Conservation (phyloP, 2,797 vertebrate species). For the Setipinna tenuifilis region DNA sequence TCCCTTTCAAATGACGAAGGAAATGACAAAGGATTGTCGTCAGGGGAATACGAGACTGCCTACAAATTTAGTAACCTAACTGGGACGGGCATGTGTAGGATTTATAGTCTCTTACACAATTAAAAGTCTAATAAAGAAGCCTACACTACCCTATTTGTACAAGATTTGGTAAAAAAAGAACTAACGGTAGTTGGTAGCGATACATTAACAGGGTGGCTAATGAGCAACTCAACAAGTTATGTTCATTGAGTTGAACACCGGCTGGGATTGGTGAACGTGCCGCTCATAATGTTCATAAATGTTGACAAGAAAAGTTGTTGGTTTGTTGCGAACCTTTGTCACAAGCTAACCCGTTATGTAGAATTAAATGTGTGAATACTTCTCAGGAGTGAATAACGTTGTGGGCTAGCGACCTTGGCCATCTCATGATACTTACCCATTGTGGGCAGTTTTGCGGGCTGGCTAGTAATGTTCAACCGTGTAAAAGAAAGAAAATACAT, state of each 20-base stretch:
- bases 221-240: neutral
- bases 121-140: no score
- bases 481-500: neutral
- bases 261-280: neutral
- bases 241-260: neutral
- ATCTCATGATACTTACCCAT: neutral
- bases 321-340: no score
- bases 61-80: neutral
- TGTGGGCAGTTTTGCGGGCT: neutral
- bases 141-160: neutral
- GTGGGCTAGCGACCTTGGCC: neutral
- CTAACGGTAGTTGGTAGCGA: neutral
- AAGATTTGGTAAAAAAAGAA: neutral
- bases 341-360: no score
- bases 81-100: neutral
- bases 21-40: slow-evolving; percentile 23
- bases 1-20: neutral
- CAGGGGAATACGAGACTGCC: neutral
- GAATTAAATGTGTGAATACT: no score
- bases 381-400: no score
- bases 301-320: no score
- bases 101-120: neutral
- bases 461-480: neutral
- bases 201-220: neutral
- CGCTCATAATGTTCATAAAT: neutral